Conservation (phyloP, 2,888 invertebrate genomes). For the Branchinecta sandiegonensis region DNA sequence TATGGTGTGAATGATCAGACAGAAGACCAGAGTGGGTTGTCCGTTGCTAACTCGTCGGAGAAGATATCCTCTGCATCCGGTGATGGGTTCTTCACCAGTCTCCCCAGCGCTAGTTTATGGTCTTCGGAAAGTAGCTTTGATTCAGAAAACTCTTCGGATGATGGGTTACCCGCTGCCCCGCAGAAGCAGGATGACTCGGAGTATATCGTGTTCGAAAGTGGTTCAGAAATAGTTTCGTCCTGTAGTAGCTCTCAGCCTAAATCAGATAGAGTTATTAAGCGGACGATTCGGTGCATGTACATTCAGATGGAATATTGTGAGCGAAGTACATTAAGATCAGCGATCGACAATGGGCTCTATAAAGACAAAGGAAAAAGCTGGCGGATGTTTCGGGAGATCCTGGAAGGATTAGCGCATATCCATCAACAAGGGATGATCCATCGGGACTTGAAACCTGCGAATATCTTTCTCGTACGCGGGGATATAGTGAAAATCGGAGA, state of each 20-base stretch:
- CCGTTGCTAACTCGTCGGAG: too few relatives aligned
- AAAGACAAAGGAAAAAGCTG: constrained; percentile 65
- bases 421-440: constrained; percentile 75
- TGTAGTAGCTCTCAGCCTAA: constrained; percentile 23
- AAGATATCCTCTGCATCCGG: too few relatives aligned
- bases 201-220: constrained; percentile 47
- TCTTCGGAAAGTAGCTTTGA: neutral
- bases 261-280: constrained; percentile 23
- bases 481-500: constrained; percentile 97
- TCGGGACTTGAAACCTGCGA: constrained; percentile 58
- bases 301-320: constrained; percentile 99
- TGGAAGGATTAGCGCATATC: constrained; percentile 77
- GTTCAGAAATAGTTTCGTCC: constrained; percentile 30
- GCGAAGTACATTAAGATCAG: constrained; percentile 69
- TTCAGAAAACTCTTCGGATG: neutral
- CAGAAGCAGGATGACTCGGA: constrained; percentile 40
- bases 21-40: too few relatives aligned
- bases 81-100: neutral
- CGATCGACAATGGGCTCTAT: constrained; percentile 67
- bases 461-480: constrained; percentile 84
- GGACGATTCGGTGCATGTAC: constrained; percentile 57
- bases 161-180: neutral
- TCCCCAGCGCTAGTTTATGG: neutral
- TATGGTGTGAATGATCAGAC: neutral
- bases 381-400: constrained; percentile 85